Conservation (phyloP, 2,113 vertebrate genomes). For the Poeciliopsis turrubarensis region DNA sequence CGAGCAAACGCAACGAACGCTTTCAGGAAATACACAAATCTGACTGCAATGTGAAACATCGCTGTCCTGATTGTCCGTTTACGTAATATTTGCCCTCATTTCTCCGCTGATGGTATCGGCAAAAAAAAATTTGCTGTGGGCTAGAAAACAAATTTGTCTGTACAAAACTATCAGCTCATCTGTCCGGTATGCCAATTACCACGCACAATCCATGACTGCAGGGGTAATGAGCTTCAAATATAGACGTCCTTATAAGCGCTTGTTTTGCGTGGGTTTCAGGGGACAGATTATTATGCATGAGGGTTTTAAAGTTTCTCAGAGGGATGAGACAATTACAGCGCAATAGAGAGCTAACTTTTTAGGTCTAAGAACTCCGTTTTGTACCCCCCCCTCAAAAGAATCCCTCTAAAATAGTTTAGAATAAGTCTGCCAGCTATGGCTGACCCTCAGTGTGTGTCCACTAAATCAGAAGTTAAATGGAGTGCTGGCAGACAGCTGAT, state of each 20-base stretch:
- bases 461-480: constrained; percentile 63
- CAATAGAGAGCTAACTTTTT: constrained; percentile 17
- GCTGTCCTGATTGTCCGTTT: constrained; percentile 22
- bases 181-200: constrained; percentile 61
- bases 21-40: constrained; percentile 27
- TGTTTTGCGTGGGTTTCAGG: constrained; percentile 15
- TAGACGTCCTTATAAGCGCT: background rate
- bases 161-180: constrained; percentile 56
- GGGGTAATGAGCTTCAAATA: constrained; percentile 18
- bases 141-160: constrained; percentile 54
- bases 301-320: constrained; percentile 10
- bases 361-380: constrained; percentile 25
- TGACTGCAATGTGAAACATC: constrained; percentile 24
- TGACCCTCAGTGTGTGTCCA: constrained; percentile 50
- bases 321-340: constrained; percentile 6
- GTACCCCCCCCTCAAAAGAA: background rate
- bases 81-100: constrained; percentile 40
- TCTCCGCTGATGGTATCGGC: constrained; percentile 49
- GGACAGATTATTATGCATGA: background rate
- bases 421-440: constrained; percentile 44
- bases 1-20: constrained; percentile 27
- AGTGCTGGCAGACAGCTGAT: constrained; percentile 58
- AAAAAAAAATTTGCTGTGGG: constrained; percentile 49
- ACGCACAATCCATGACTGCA: constrained; percentile 18
- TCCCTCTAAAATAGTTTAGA: constrained; percentile 33